A percentile compares a stretch with the other conserved stretches of the same genome.
Evolutionary conservation across 2,888 invertebrate species (phyloP).

Genomic region (Troides aeacus): DNA sequence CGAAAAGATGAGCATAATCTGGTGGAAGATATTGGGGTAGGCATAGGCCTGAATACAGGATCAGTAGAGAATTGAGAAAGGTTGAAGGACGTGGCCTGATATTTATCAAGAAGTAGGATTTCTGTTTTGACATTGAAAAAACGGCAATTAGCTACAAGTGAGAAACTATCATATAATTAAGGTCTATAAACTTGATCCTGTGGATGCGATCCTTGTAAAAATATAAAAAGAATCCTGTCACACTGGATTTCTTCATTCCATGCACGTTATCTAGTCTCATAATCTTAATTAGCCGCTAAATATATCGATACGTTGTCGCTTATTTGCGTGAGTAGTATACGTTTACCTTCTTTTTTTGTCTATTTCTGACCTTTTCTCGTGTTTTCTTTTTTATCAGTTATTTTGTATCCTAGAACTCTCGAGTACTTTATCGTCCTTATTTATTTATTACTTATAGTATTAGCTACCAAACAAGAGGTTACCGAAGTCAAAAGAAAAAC

Average conservation of each 20-base stretch:
- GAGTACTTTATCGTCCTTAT: too few species aligned
- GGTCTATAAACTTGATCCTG: conserved; percentile 9
- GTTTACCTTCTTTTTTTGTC: neutral
- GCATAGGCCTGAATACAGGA: too few species aligned
- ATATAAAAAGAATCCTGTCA: conserved; percentile 20
- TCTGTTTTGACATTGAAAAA: neutral
- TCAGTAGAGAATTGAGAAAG: too few species aligned
- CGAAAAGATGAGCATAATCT: too few species aligned
- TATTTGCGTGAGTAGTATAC: neutral
- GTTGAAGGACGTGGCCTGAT: neutral
- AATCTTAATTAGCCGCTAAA: conserved; percentile 4
- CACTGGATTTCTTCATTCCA: conserved; percentile 13
- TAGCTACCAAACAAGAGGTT: too few species aligned
- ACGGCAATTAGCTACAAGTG: neutral
- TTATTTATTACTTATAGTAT: too few species aligned
- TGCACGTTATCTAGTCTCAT: conserved; percentile 11
- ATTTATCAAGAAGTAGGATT: neutral
- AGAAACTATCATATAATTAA: conserved; percentile 7
- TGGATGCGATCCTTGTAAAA: conserved; percentile 10
- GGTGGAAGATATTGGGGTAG: too few species aligned
- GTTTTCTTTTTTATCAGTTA: too few species aligned
- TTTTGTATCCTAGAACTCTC: too few species aligned
- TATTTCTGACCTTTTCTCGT: too few species aligned
- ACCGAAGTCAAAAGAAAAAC: too few species aligned
- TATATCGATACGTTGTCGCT: conserved; percentile 14